These are phyloP conservation scores for Leptinotarsa rubiginosa DNA, from an alignment of 2,888 invertebrate species.

Conservation along the genomic window DNA sequence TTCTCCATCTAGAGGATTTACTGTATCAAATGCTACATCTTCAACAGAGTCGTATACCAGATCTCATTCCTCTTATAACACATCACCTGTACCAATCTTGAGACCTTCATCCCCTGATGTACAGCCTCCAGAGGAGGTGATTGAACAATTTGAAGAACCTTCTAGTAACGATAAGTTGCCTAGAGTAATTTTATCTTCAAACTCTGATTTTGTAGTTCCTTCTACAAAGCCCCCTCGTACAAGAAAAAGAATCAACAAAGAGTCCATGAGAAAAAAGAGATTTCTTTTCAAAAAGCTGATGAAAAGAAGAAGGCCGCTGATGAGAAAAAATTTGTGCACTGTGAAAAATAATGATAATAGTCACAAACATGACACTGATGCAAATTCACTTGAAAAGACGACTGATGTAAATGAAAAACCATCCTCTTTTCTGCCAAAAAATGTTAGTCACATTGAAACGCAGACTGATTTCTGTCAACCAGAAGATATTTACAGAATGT, in stretches of 20 bases:
- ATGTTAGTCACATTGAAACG: conserved; percentile 16
- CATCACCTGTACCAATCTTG: neutral
- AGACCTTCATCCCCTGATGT: neutral
- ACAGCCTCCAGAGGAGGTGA: neutral
- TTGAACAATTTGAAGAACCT: neutral
- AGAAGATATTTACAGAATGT: conserved; percentile 24
- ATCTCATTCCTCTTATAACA: neutral
- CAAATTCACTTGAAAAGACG: neutral
- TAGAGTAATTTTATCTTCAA: neutral
- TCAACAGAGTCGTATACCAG: neutral
- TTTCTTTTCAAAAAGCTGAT: neutral
- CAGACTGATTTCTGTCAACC: conserved; percentile 18
- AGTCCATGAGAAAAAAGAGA: neutral
- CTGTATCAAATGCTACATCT: neutral
- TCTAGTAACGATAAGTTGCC: neutral
- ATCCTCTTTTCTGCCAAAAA: neutral
- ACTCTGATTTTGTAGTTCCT: neutral
- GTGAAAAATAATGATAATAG: neutral
- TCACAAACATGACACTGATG: neutral
- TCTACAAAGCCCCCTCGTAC: neutral
- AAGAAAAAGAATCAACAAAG: neutral
- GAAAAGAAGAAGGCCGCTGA: neutral
- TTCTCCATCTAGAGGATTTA: neutral
- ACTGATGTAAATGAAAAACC: neutral
- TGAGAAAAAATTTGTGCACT: neutral